Base-by-base conservation (phyloP, 2,797 vertebrate species). In the Pseudotriccus pelzelni region DNA sequence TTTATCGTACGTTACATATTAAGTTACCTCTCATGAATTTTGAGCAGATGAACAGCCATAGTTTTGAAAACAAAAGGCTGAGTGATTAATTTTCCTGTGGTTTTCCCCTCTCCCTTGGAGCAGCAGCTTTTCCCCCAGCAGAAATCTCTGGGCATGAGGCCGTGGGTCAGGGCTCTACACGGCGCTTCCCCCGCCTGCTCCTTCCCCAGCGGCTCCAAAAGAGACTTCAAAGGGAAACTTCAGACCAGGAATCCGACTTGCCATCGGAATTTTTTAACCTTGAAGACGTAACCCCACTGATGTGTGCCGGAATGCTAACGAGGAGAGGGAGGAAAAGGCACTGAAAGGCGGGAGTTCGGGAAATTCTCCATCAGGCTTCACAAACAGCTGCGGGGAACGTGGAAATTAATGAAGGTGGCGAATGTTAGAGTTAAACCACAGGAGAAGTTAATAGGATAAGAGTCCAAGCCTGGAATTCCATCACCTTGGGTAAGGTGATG, bases 181-280 rank as follows among this genome's bases (percentile, higher is more conserved):
- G 12, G 85, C 11, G 9, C 64, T 73, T 93, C 69, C 69, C 56
- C 89, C 41, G 47, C 87, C 84, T 85, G 36, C 87, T 59, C 87
- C 90, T 85, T 94, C 95, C 91, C 95, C 82, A 70, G 78, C 47
- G 78, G 93, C 90, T 94, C 75, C 19, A 84, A 83, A 90, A 90
- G 69, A 92, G 75, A 62, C 97, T 97, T 97, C 96, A 97, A 96
- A 97, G 93, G 72, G 88, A 87, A 94, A 94, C 80, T 94, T 96
- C 92, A 94, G 92, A 68, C 92, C 69, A 47, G 95, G 88, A 95
- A 93, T 81, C 89, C 92, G 63, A 63, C 82, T 96, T 95, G 86
- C 87, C 92, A 60, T 95, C 90, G 55, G 89, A 85, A 91, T 89
- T 82, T 97, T 96, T 96, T 93, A 97, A 95, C 96, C 92, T 90